Evolutionary conservation across 2,797 vertebrate species (phyloP).

Genomic region (Gobionotothen gibberifrons): DNA sequence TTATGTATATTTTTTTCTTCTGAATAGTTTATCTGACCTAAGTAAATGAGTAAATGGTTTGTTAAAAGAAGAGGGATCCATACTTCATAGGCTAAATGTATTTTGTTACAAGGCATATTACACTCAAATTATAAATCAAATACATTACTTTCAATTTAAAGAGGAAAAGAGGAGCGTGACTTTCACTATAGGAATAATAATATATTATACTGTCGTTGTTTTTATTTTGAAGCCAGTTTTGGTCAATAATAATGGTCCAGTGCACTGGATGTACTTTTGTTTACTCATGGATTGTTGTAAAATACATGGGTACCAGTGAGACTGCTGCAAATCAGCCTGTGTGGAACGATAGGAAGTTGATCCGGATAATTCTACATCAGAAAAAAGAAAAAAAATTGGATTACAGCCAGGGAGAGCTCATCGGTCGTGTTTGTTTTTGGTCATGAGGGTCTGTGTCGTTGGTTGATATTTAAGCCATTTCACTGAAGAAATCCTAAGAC

Average conservation of each 20-base stretch:
- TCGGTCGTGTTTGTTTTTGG: conserved; percentile 52
- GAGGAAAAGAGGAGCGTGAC: not conserved
- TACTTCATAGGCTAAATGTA: conserved; percentile 1
- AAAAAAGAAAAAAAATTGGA: conserved; percentile 43
- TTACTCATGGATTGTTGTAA: conserved; percentile 30
- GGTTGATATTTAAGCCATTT: conserved; percentile 43
- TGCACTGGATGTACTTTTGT: conserved; percentile 43
- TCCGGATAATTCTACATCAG: conserved; percentile 69
- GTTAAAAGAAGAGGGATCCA: not conserved
- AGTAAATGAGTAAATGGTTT: conserved; percentile 17
- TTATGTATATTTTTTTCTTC: not conserved
- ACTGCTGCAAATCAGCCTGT: conserved; percentile 70
- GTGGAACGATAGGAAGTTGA: conserved; percentile 68
- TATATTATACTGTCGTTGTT: not conserved
- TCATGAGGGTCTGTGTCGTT: conserved; percentile 41
- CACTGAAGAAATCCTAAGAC: conserved; percentile 2
- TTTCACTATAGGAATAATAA: not conserved
- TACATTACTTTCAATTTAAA: not conserved
- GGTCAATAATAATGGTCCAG: conserved; percentile 24
- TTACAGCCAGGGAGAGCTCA: conserved; percentile 48
- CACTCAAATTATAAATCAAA: too few relatives aligned
- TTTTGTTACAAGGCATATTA: conserved; percentile 2
- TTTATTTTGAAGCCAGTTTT: conserved; percentile 19
- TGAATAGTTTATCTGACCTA: not conserved
- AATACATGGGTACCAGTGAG: conserved; percentile 53